Conservation (phyloP, 2,797 vertebrate genomes). For the Xenentodon cancila region DNA sequence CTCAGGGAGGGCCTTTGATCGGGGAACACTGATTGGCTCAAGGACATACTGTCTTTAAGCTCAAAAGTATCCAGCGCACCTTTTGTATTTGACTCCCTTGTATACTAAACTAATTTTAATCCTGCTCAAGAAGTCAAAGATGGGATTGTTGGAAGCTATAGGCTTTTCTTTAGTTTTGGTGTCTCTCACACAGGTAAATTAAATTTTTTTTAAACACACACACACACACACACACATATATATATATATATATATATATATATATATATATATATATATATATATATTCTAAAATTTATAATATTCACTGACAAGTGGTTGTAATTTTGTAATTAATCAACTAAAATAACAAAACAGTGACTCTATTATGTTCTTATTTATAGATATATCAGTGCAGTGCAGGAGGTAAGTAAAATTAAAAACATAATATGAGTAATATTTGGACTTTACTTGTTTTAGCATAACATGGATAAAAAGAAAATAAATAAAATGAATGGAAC, state of each 20-base stretch:
- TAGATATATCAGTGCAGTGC: conserved; percentile 69
- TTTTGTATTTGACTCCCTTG: conserved; percentile 76
- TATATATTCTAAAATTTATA: background rate
- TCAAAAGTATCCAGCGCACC: conserved; percentile 78
- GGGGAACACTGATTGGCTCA: conserved; percentile 79
- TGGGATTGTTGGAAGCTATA: conserved; percentile 78
- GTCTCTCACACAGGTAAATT: conserved; percentile 79
- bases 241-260: too few relatives aligned
- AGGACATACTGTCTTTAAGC: conserved; percentile 49
- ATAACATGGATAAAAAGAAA: too few relatives aligned
- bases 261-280: too few relatives aligned
- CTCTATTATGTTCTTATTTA: conserved; percentile 45
- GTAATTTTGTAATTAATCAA: background rate
- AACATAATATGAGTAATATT: background rate
- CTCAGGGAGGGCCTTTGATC: conserved; percentile 46
- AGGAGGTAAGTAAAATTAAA: conserved; percentile 69
- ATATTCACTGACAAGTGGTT: conserved; percentile 5
- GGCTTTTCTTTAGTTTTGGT: conserved; percentile 74
- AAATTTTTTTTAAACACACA: conserved; percentile 1
- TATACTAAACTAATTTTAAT: conserved; percentile 77
- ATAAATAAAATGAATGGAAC: too few relatives aligned
- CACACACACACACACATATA: too few relatives aligned
- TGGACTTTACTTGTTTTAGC: background rate
- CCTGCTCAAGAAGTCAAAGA: conserved; percentile 73
- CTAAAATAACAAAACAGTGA: background rate